Percentiles rank a stretch among this genome's conserved stretches.
Conservation (phyloP, 35 echinoderm and acorn worm genomes). For the Strongylocentrotus purpuratus region DNA sequence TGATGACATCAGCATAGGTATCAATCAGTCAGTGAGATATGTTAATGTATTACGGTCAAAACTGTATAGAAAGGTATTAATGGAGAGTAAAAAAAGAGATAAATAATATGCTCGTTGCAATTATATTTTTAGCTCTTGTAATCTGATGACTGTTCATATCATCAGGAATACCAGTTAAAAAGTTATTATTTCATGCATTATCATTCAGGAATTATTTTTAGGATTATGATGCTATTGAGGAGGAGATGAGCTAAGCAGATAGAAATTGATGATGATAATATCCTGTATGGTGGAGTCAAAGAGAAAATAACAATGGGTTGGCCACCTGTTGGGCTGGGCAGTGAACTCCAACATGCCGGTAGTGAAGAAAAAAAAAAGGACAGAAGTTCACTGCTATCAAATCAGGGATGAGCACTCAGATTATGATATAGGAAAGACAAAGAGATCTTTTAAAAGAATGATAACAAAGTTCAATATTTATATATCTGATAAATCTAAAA, state of each 20-base stretch:
- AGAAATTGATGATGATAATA: neutral
- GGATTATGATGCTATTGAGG: neutral
- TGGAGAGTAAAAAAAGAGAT: neutral
- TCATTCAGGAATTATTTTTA: neutral
- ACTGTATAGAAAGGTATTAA: too few relatives aligned
- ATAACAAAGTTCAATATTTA: too few relatives aligned
- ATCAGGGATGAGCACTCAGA: neutral
- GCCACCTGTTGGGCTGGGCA: slow-evolving; percentile 4
- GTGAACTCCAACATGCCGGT: neutral
- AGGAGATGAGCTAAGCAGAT: neutral
- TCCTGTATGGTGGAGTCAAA: slow-evolving; percentile 16
- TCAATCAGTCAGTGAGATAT: too few relatives aligned
- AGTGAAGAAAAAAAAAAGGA: neutral
- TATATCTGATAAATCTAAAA: too few relatives aligned
- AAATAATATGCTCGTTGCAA: neutral
- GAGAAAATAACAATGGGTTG: neutral
- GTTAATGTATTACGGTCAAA: too few relatives aligned
- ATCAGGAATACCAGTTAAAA: neutral
- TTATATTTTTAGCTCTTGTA: neutral
- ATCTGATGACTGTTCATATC: neutral
- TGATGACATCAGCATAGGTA: too few relatives aligned
- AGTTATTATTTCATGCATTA: neutral
- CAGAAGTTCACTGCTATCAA: neutral
- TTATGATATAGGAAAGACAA: too few relatives aligned
- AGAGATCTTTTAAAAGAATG: too few relatives aligned